Evolutionary conservation across 2,797 vertebrate genomes (phyloP).

Genomic region (Myoxocephalus aenaeus): DNA sequence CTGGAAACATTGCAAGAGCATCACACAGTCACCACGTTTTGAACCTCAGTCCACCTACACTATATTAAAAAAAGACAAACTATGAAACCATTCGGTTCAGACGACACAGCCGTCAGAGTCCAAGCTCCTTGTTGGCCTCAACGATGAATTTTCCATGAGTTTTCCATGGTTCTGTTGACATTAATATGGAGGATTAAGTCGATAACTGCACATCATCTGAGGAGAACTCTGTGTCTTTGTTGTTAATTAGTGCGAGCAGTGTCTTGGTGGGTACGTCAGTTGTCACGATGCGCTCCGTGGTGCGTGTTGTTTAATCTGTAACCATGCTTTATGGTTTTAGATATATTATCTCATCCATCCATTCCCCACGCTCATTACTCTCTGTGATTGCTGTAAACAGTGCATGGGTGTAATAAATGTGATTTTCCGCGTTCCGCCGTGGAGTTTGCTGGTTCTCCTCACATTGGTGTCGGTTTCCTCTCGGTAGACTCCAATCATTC

Average conservation of each 20-base stretch:
- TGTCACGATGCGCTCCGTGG: conserved; percentile 12
- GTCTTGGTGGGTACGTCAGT: conserved; percentile 5
- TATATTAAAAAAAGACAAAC: neutral
- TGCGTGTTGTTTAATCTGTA: conserved; percentile 43
- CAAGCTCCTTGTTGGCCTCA: conserved; percentile 33
- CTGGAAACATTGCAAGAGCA: conserved; percentile 2
- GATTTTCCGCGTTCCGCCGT: neutral
- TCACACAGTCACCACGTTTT: conserved; percentile 8
- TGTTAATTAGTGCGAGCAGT: conserved; percentile 50
- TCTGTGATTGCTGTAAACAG: conserved; percentile 31
- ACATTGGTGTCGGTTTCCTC: neutral
- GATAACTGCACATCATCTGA: conserved; percentile 46
- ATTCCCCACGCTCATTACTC: conserved; percentile 25
- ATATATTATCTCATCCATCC: conserved; percentile 10
- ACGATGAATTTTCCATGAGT: conserved; percentile 25
- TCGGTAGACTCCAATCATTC: conserved; percentile 23
- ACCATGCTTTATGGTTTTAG: conserved; percentile 45
- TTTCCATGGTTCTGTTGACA: conserved; percentile 34
- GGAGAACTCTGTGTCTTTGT: conserved; percentile 28
- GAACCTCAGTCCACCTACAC: conserved; percentile 31
- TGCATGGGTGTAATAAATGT: neutral
- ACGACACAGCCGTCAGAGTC: conserved; percentile 15
- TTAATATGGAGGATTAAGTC: conserved; percentile 40
- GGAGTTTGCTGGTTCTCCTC: neutral
- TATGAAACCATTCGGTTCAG: conserved; percentile 19